Conservation (phyloP, 2,113 vertebrate genomes). For the Forbesichthys papilliferus region DNA sequence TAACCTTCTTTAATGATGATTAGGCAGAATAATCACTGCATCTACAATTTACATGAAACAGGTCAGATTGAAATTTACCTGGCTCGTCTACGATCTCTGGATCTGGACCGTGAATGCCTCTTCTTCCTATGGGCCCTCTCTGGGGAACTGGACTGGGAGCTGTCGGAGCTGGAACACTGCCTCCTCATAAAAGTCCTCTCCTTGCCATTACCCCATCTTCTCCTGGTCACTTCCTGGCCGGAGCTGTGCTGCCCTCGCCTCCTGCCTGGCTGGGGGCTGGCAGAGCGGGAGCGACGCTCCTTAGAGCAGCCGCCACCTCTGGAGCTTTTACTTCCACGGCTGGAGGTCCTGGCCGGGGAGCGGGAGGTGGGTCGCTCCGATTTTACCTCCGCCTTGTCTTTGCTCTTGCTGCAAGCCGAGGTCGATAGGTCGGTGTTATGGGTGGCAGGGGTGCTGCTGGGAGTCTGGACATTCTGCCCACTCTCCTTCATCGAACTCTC, state of each 20-base stretch:
- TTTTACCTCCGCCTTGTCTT: slow-evolving; percentile 69
- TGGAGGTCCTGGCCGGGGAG: slow-evolving; percentile 32
- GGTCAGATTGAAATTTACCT: slow-evolving; percentile 36
- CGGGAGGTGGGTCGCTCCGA: slow-evolving; percentile 59
- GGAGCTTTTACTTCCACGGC: slow-evolving; percentile 30
- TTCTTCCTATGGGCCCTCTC: slow-evolving; percentile 72
- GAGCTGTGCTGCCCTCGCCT: slow-evolving; percentile 41
- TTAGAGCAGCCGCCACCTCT: slow-evolving; percentile 70
- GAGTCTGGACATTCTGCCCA: slow-evolving; percentile 30
- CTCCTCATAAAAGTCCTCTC: slow-evolving; percentile 69
- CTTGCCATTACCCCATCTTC: slow-evolving; percentile 57
- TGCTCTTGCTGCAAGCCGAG: slow-evolving; percentile 69
- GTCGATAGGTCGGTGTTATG: slow-evolving; percentile 56
- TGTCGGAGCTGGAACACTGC: slow-evolving; percentile 74
- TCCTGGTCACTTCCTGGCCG: slow-evolving; percentile 16
- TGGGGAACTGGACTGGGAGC: slow-evolving; percentile 68
- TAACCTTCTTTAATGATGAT: too few species aligned
- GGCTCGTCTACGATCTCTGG: slow-evolving; percentile 51
- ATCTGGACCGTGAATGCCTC: slow-evolving; percentile 41
- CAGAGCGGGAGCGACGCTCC: slow-evolving; percentile 64
- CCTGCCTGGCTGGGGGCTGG: slow-evolving; percentile 73
- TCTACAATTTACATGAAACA: too few species aligned
- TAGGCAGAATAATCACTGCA: too few species aligned
- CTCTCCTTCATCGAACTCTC: slow-evolving; percentile 43
- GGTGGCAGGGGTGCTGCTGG: slow-evolving; percentile 13